A percentile compares a stretch with the other conserved stretches of the same genome.
These are phyloP conservation scores for Ceratina japonica DNA, from an alignment of 1,140 invertebrate genomes.

Conservation along the genomic window DNA sequence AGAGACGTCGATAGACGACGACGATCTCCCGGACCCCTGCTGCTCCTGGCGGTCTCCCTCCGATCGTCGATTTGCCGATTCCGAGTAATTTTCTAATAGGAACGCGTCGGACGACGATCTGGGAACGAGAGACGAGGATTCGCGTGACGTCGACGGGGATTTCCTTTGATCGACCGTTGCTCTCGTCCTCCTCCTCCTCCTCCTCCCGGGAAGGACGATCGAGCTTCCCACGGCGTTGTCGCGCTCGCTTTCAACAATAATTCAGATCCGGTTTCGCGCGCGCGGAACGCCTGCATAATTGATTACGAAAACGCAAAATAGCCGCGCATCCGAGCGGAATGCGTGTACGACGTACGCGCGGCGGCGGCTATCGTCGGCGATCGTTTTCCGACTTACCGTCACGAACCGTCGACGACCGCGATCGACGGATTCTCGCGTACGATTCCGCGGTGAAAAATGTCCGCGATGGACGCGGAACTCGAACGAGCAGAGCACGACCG, in stretches of 20 bases:
- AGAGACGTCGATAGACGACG: no score
- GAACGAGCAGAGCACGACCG: no score
- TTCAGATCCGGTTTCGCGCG: constrained; percentile 32
- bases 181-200: neutral
- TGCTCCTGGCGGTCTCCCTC: no score
- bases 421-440: no score
- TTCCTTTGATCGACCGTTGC: neutral
- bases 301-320: constrained; percentile 39
- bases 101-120: no score
- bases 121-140: neutral
- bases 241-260: constrained; percentile 16
- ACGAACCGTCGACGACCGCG: no score
- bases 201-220: constrained; percentile 1
- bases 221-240: neutral
- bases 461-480: no score
- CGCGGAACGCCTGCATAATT: constrained; percentile 23
- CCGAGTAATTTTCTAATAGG: no score
- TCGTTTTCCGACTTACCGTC: neutral
- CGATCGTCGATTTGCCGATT: no score
- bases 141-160: neutral
- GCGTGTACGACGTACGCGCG: neutral
- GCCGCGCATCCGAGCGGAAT: constrained; percentile 18
- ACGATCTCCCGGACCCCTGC: no score
- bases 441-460: no score
- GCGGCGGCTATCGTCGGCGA: neutral